These are phyloP conservation scores for Fundulus diaphanus DNA, from an alignment of 2,797 vertebrate species.

Conservation along the genomic window DNA sequence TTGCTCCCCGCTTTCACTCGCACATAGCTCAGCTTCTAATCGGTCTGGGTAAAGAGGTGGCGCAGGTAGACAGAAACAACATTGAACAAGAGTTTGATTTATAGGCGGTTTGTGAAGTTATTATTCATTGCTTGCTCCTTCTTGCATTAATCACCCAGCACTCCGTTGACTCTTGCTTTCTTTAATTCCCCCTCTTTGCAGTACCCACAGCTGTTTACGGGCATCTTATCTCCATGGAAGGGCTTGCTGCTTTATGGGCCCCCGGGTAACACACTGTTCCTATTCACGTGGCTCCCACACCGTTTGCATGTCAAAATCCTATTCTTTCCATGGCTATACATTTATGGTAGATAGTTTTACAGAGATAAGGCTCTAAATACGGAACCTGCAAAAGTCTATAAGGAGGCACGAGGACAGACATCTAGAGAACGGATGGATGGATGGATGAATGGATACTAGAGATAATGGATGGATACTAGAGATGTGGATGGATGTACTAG, in stretches of 20 bases:
- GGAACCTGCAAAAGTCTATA: not conserved
- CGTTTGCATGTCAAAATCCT: not conserved
- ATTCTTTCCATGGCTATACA: not conserved
- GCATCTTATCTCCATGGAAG: conserved; percentile 96
- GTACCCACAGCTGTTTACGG: conserved; percentile 95
- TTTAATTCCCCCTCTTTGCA: conserved; percentile 49
- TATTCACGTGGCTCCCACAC: not conserved
- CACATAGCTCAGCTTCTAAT: conserved; percentile 29
- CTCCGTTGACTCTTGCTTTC: not conserved
- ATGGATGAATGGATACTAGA: too few relatives aligned
- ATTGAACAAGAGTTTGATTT: conserved; percentile 6
- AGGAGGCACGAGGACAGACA: not conserved
- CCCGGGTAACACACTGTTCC: conserved; percentile 81
- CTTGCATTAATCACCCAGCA: not conserved
- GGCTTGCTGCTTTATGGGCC: conserved; percentile 93
- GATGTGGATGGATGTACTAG: too few relatives aligned
- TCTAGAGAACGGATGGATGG: not conserved
- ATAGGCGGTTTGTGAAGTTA: not conserved
- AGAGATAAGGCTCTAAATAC: not conserved
- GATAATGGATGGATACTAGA: too few relatives aligned
- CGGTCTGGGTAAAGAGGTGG: conserved; percentile 10
- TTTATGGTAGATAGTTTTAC: not conserved
- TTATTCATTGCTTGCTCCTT: not conserved
- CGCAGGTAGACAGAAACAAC: conserved; percentile 4
- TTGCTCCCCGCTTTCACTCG: conserved; percentile 20